Evolutionary conservation across 2,113 vertebrate genomes (phyloP).

Genomic region (Scatophagus argus): DNA sequence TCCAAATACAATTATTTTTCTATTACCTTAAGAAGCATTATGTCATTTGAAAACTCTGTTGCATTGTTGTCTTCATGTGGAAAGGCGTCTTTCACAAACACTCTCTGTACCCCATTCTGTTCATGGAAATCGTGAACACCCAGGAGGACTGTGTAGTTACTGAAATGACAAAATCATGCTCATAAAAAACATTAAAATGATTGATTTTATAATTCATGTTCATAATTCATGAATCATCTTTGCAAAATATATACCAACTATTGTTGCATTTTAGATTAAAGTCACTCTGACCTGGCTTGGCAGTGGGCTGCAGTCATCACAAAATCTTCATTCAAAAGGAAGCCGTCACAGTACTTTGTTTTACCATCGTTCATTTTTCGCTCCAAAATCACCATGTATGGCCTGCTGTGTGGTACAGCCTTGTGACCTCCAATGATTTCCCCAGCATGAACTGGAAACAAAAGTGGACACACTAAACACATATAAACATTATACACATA

Average conservation of each 20-base stretch:
- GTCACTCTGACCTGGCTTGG: conserved; percentile 34
- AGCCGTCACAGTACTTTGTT: conserved; percentile 43
- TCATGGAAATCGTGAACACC: conserved; percentile 33
- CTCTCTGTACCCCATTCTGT: fast-evolving
- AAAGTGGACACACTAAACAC: background rate
- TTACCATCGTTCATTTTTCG: fast-evolving
- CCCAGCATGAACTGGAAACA: conserved; percentile 16
- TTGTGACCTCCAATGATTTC: conserved; percentile 54
- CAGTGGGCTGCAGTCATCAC: conserved; percentile 81
- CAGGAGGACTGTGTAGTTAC: background rate
- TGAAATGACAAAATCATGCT: conserved; percentile 15
- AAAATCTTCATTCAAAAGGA: conserved; percentile 73
- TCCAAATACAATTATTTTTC: background rate
- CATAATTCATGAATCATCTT: too few species aligned
- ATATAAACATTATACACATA: background rate
- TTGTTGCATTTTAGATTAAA: background rate
- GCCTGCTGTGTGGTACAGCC: conserved; percentile 54
- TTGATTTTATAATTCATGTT: background rate
- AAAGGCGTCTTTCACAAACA: background rate
- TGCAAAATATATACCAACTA: background rate
- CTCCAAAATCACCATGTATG: conserved; percentile 72
- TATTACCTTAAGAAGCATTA: conserved; percentile 79
- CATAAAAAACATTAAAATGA: background rate
- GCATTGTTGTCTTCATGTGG: background rate
- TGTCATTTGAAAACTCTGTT: conserved; percentile 23